Evolutionary conservation across 2,113 vertebrate genomes (phyloP).

Genomic region (Macrotis lagotis): DNA sequence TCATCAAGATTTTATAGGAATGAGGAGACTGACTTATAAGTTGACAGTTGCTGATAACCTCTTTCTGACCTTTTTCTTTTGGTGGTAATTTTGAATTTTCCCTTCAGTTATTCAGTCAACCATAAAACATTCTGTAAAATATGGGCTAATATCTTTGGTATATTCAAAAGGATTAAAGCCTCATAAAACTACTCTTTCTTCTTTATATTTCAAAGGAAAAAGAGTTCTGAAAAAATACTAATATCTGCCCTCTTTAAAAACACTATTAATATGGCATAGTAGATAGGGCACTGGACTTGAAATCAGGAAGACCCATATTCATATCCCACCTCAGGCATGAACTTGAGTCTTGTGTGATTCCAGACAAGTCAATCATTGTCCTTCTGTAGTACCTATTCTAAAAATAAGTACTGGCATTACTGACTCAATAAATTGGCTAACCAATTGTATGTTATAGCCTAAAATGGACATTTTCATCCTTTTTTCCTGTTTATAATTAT

Average conservation of each 20-base stretch:
- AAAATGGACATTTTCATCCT: no score
- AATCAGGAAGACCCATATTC: neutral
- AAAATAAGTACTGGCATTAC: no score
- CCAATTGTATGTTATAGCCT: no score
- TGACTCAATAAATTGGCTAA: no score
- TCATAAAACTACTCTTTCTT: neutral
- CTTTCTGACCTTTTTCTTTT: neutral
- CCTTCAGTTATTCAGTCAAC: neutral
- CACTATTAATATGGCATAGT: neutral
- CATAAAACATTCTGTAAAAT: neutral
- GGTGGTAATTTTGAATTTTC: no score
- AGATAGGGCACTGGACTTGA: neutral
- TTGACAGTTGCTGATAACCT: neutral
- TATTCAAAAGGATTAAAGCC: no score
- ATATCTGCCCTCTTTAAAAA: neutral
- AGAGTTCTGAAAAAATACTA: no score
- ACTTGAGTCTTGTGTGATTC: neutral
- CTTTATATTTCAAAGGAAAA: no score
- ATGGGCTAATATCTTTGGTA: neutral
- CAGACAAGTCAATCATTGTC: neutral
- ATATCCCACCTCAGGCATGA: neutral
- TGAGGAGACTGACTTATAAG: neutral
- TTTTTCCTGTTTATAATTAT: no score
- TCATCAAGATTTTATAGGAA: neutral
- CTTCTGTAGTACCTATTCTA: no score